Evolutionary conservation across 2,113 vertebrate genomes (phyloP).

Genomic region (Cyphomyrus discorhynchus): DNA sequence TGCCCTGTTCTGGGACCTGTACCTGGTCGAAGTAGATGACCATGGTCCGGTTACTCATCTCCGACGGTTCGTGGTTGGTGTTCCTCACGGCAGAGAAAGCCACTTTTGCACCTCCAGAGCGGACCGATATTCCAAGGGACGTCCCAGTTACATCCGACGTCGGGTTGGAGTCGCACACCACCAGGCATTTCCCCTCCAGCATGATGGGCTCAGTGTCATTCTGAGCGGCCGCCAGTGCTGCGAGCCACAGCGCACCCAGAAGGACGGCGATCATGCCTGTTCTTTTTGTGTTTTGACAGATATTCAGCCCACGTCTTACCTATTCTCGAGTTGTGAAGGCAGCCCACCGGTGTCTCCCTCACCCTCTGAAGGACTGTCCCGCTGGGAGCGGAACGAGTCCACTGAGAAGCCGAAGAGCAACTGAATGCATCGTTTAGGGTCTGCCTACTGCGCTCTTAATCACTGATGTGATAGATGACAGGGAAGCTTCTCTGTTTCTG

Average conservation of each 20-base stretch:
- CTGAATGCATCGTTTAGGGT: background rate
- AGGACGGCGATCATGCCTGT: conserved; percentile 62
- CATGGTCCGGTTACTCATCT: conserved; percentile 74
- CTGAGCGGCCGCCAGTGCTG: conserved; percentile 61
- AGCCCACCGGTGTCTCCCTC: background rate
- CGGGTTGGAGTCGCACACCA: background rate
- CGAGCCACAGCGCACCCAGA: conserved; percentile 65
- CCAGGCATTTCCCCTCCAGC: background rate
- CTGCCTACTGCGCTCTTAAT: background rate
- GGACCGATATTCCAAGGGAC: background rate
- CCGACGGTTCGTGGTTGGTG: conserved; percentile 75
- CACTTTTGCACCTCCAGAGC: conserved; percentile 44
- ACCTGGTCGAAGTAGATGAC: conserved; percentile 73
- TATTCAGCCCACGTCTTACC: background rate
- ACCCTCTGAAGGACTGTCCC: background rate
- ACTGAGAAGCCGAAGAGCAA: background rate
- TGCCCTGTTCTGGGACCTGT: background rate
- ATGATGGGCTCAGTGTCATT: conserved; percentile 31
- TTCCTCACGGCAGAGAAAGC: conserved; percentile 42
- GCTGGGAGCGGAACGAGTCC: background rate
- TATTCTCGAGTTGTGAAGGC: background rate
- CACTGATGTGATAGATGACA: background rate
- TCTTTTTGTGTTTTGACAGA: background rate
- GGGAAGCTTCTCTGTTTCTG: background rate
- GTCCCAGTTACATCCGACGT: background rate